Base-by-base conservation (phyloP, 2,797 vertebrate genomes). In the Microchirus variegatus region DNA sequence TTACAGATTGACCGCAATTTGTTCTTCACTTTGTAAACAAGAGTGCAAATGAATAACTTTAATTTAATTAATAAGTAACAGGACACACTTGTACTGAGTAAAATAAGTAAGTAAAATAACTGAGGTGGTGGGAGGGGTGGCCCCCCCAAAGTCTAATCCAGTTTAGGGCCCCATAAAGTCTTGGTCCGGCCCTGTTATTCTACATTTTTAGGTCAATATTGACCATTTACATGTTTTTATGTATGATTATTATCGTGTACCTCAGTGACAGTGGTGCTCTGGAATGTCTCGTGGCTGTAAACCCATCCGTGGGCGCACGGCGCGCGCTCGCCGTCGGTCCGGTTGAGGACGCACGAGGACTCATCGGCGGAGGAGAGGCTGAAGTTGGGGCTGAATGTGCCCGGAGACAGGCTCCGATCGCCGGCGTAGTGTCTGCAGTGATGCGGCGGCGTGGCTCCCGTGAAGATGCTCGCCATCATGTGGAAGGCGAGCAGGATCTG, bases 381-480 rank as follows among this genome's bases (percentile, higher is more conserved):
- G 45, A 64, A 52, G 84, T 91, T 93, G 14, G 63, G 37, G 22
- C 18, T n/a, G 26, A 45, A 4, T 6, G 59, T 4, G 10, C 2
- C 67, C 1, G 45, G 51, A 18, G 17, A n/a, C 4, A 37, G 16
- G 5, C 79, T 22, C 67, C 15, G 46, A 42, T 80, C 79, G 53
- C 55, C 73, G 12, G 44, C 74, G 10, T n/a, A n/a, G n/a, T 70
- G 80, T 13, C 58, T 61, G 68, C 92, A 93, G 10, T 17, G 78
- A 67, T 87, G 78, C 0, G 83, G 74, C 26, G 91, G 91, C 14
- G 88, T 88, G 63, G 88, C 90, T 12, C 90, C 90, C 0, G 87
- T 90, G 16, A 93, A 93, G 71, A 93, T 57, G 85, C 89, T 91
- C 73, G 70, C 90, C 89, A 93, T 90, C 91, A 93, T 93, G 59